phyloP scores from a whole-genome alignment of 1,140 invertebrate genomes.

The Dreissena polymorpha region DNA sequence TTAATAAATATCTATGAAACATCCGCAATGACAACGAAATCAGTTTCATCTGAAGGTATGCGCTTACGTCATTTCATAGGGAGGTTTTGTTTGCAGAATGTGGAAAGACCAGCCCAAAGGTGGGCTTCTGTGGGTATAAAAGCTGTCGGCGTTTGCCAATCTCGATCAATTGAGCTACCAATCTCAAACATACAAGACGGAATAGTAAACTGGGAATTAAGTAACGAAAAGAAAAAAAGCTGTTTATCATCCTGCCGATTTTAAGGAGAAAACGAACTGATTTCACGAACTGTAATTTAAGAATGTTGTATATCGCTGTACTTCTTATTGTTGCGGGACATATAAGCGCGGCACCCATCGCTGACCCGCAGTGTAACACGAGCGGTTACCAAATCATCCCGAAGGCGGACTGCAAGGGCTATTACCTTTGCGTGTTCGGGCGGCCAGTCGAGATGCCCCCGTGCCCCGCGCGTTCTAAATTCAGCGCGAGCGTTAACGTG shows the following conservation, averaged over 20 bases:
- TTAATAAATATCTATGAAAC: no score
- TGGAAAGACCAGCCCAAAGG: not conserved
- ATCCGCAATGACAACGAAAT: no score
- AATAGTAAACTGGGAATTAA: no score
- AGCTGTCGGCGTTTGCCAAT: no score
- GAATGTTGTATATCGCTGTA: no score
- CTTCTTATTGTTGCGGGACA: not conserved
- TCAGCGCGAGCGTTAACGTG: not conserved
- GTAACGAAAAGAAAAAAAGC: no score
- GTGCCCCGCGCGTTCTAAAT: constrained; percentile 7
- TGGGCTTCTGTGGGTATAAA: not conserved
- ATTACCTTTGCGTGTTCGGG: constrained; percentile 11
- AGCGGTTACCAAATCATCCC: constrained; percentile 6
- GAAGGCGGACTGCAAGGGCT: constrained; percentile 21
- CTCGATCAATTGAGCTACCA: no score
- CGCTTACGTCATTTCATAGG: not conserved
- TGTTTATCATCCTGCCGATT: no score
- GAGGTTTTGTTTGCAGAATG: not conserved
- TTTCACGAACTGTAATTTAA: no score
- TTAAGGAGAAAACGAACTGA: no score
- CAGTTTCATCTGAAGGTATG: not conserved
- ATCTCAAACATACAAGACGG: no score
- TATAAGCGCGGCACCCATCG: not conserved
- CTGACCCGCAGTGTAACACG: not conserved
- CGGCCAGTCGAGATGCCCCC: constrained; percentile 13